Evolutionary conservation across 2,888 invertebrate genomes (phyloP).

Genomic region (Darwinula stevensoni): DNA sequence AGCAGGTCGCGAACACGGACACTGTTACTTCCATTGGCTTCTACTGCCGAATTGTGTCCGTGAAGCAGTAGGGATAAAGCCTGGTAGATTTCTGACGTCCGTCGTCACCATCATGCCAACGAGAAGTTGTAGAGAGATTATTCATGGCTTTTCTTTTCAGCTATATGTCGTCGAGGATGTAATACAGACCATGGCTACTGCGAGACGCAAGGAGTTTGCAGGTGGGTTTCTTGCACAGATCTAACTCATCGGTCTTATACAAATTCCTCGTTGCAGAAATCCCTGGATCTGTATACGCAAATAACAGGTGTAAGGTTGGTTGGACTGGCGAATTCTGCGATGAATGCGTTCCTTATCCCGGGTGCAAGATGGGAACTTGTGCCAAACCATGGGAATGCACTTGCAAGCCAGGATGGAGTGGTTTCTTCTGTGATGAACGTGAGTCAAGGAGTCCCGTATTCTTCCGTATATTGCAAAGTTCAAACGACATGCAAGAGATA

Average conservation of each 20-base stretch:
- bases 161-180: slow-evolving; percentile 53
- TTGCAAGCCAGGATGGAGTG: slow-evolving; percentile 63
- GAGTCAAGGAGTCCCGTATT: slow-evolving; percentile 10
- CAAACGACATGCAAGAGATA: slow-evolving; percentile 3
- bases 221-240: slow-evolving; percentile 20
- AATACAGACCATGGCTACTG: slow-evolving; percentile 58
- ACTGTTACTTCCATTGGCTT: no score
- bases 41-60: no score
- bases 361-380: slow-evolving; percentile 59
- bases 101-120: no score
- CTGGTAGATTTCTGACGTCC: no score
- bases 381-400: slow-evolving; percentile 64
- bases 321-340: slow-evolving; percentile 48
- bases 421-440: slow-evolving; percentile 74
- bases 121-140: no score
- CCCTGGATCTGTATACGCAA: no score
- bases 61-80: no score
- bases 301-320: slow-evolving; percentile 62
- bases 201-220: slow-evolving; percentile 38
- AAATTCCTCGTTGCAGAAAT: slow-evolving; percentile 3
- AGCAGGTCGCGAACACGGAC: no score
- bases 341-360: slow-evolving; percentile 44
- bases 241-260: slow-evolving; percentile 4
- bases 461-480: slow-evolving; percentile 3
- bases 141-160: no score